Conservation (phyloP, 1,140 invertebrate genomes). For the Antheraea mylitta region DNA sequence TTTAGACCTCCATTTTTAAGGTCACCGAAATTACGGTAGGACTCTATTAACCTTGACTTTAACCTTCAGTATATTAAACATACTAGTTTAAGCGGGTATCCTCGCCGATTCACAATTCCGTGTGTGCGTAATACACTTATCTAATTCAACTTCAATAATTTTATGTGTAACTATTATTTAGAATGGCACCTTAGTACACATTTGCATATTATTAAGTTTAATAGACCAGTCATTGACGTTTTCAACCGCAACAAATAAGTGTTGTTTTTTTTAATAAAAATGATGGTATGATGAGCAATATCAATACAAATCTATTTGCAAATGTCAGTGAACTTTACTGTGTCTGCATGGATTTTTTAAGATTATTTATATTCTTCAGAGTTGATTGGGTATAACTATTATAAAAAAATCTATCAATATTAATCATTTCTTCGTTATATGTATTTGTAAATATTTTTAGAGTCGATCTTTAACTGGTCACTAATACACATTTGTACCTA, state of each 20-base stretch:
- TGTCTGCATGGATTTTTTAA: background rate
- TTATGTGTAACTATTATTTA: background rate
- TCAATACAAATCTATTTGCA: background rate
- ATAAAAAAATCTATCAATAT: too few species aligned
- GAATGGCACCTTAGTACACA: background rate
- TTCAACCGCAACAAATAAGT: background rate
- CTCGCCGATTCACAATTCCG: background rate
- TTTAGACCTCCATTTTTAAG: background rate
- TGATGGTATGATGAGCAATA: background rate
- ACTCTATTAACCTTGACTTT: conserved; percentile 22
- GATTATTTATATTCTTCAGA: background rate
- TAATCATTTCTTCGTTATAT: too few species aligned
- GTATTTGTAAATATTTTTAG: background rate
- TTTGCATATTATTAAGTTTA: background rate
- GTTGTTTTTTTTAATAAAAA: background rate
- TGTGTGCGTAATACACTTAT: conserved; percentile 14
- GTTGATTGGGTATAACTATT: too few species aligned
- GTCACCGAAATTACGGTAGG: conserved; percentile 4
- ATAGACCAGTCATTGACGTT: background rate
- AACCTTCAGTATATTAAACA: conserved; percentile 16
- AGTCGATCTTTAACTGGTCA: background rate
- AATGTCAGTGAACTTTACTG: background rate
- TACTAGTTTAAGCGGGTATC: conserved; percentile 4
- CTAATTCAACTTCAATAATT: background rate
- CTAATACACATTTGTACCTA: background rate